Evolutionary conservation across 2,888 invertebrate genomes (phyloP).

Genomic region (Odiellus spinosus): DNA sequence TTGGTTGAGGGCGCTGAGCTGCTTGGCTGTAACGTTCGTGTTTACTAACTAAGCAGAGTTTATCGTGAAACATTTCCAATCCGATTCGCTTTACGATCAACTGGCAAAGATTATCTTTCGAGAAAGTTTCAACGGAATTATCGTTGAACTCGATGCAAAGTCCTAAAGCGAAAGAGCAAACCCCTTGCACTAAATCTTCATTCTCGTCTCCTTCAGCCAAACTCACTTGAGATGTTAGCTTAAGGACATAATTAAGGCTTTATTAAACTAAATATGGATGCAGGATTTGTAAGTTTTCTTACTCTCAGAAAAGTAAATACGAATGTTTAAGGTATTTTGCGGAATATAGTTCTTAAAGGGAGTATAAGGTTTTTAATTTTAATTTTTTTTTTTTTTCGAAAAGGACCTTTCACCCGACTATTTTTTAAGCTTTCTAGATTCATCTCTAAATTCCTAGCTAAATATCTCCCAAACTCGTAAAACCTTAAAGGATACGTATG

Average conservation of each 20-base stretch:
- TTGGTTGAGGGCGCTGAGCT: constrained; percentile 79
- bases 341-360: no score
- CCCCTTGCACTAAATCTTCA: constrained; percentile 69
- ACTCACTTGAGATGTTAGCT: constrained; percentile 34
- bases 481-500: constrained; percentile 44
- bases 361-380: no score
- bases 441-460: no score
- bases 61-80: constrained; percentile 67
- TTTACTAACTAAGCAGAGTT: constrained; percentile 65
- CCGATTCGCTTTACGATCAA: constrained; percentile 79
- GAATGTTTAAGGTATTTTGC: no score
- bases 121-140: constrained; percentile 55
- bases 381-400: no score
- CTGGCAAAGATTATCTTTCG: constrained; percentile 55
- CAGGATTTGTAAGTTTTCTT: no score
- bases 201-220: constrained; percentile 73
- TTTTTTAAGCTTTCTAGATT: no score
- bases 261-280: no score
- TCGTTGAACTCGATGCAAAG: constrained; percentile 81
- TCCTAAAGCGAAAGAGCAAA: constrained; percentile 83
- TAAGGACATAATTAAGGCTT: background rate
- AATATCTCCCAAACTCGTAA: no score
- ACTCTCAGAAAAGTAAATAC: constrained; percentile 29
- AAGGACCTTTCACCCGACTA: no score
- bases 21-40: constrained; percentile 84